Base-by-base conservation (phyloP, 2,113 vertebrate species). In the Phrynosoma blainvillii region DNA sequence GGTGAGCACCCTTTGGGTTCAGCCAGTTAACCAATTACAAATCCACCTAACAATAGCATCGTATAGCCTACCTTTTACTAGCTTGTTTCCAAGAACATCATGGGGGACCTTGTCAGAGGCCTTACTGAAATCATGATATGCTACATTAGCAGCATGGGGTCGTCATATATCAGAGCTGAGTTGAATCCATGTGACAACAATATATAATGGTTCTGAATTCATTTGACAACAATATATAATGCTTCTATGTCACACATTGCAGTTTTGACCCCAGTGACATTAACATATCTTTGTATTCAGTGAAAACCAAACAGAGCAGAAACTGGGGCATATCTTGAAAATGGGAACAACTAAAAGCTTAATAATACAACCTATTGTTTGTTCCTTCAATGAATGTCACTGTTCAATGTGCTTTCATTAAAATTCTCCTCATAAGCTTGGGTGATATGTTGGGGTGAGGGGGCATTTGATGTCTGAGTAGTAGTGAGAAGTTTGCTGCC, bases 391-490 rank as follows among this genome's bases (percentile, higher is more conserved):
- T 93, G 88, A 85, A 90, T 85, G 84, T 88, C 89, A 91, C 92
- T 81, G 56, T 79, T 94, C 86, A 85, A 73, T 86, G 91, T 88
- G 79, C 85, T 95, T 95, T 94, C 94, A 93, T 95, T 96, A 95
- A 93, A 93, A 95, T 95, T 93, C 93, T 93, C 91, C 94, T 95
- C 89, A 90, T 95, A 95, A 93, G 87, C 84, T 92, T 0, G 3
- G 89, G 59, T 91, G 84, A 82, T 89, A 75, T 85, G 87, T 73
- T 90, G 66, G 88, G 77, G 79, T 84, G 84, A 92, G 89, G 89
- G 85, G 82, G 83, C 93, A 81, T 95, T 91, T 91, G 91, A 94
- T 93, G 83, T 90, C 82, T 91, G 79, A 90, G 88, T 93, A 93
- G 76, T 89, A 65, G 83, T 89, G 84, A 94, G 90, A 92, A 91